phyloP scores from a whole-genome alignment of 2,113 vertebrate species.

The Pithys albifrons region DNA sequence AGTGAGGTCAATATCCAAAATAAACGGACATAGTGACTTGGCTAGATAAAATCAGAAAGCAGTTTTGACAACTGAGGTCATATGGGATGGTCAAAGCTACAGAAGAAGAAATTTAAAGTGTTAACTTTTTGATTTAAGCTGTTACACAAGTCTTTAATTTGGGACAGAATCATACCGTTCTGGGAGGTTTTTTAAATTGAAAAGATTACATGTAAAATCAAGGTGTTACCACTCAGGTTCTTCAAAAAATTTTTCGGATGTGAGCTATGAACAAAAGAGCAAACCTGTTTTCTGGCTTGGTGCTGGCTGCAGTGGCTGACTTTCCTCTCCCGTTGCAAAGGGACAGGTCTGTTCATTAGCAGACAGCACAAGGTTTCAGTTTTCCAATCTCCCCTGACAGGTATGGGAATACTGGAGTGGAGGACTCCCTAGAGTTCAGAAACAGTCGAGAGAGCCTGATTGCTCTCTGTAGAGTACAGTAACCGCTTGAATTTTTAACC shows the following conservation, averaged over 20 bases:
- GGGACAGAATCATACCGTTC: not conserved
- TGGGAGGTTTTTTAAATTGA: not conserved
- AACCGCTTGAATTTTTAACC: not conserved
- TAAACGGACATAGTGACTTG: not conserved
- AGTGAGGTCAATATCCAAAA: not conserved
- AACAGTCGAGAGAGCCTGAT: not conserved
- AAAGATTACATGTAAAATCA: not conserved
- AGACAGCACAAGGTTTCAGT: not conserved
- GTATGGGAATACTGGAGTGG: rapidly evolving
- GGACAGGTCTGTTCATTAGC: not conserved
- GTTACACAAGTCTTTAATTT: not conserved
- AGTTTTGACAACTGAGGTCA: not conserved
- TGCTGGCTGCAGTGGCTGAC: not conserved
- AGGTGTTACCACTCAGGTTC: not conserved
- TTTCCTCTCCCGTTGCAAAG: not conserved
- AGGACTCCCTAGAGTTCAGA: not conserved
- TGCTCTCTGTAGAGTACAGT: no score
- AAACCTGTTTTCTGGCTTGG: not conserved
- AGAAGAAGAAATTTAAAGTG: not conserved
- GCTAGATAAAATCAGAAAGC: not conserved
- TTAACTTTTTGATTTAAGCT: not conserved
- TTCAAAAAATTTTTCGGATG: not conserved
- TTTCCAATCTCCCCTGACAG: not conserved
- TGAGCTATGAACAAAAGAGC: not conserved
- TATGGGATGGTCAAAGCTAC: not conserved